A percentile compares a stretch with the other conserved stretches of the same genome.
Evolutionary conservation across 2,113 vertebrate species (phyloP).

Genomic region (Narcine bancroftii): DNA sequence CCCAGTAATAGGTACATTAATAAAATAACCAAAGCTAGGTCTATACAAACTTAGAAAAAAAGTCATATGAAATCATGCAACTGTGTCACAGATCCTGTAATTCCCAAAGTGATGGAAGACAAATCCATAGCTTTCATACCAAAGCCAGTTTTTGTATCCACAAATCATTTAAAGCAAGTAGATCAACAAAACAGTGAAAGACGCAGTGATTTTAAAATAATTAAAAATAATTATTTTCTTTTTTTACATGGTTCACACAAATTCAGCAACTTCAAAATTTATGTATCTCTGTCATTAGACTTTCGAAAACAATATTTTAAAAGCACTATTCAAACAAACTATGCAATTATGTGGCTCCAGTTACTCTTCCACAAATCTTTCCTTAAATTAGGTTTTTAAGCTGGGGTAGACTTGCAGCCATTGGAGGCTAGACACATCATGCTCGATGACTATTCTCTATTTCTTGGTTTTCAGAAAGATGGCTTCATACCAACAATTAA

Average conservation of each 20-base stretch:
- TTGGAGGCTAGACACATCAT: not conserved
- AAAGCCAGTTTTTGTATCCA: not conserved
- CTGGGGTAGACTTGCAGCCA: not conserved
- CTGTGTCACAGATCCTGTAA: constrained; percentile 1
- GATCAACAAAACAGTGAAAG: constrained; percentile 56
- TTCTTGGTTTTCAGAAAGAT: not conserved
- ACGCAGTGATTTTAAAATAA: constrained; percentile 44
- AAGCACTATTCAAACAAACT: constrained; percentile 11
- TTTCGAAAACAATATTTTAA: not conserved
- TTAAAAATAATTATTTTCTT: not conserved
- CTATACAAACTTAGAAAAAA: not conserved
- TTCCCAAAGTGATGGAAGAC: constrained; percentile 6
- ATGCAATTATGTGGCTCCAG: constrained; percentile 7
- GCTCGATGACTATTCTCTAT: not conserved
- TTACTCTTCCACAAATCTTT: constrained; percentile 13
- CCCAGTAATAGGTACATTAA: constrained; percentile 4
- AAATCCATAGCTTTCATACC: not conserved
- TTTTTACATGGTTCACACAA: constrained; percentile 8
- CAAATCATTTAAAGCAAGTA: not conserved
- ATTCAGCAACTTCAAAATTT: not conserved
- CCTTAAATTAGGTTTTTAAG: not conserved
- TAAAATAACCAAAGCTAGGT: constrained; percentile 23
- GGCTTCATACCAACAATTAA: not conserved
- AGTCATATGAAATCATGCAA: constrained; percentile 27
- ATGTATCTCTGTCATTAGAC: not conserved